Base-by-base conservation (phyloP, 2,113 vertebrate species). In the Cheirogaleus medius region DNA sequence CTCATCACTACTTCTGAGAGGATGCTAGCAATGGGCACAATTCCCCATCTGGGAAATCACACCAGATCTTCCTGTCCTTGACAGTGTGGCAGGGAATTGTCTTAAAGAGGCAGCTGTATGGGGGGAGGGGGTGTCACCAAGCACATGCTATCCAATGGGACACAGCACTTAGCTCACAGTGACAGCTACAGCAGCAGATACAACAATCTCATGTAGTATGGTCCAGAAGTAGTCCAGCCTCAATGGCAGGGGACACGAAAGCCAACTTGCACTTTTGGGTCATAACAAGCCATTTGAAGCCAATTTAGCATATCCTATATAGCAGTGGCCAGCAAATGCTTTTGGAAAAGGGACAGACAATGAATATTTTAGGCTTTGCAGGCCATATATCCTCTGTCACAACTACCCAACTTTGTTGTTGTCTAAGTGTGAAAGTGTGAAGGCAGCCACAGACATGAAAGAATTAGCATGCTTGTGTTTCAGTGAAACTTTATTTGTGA, bases 21-120 rank as follows among this genome's bases (percentile, higher is more conserved):
- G 93, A 97, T 49, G 56, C 82, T 87, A 91, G 85, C 90, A 34
- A 95, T 0, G 32, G 80, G 83, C n/a, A 84, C 88, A 91, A 54
- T 44, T 88, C 73, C 87, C 83, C 47, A 80, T 83, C 83, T 97
- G 93, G 94, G 86, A 94, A 94, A 74, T 78, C 39, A 91, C 58
- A 74, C 69, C 42, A 85, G 68, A 93, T 89, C 87, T 93, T 89
- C 74, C 63, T 91, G 94, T 96, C 63, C 86, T 84, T 93, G 91
- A 93, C 86, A 87, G 44, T 37, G n/a, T 23, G 29, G 56, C 25
- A 78, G 71, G 44, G 68, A 95, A 92, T 0, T 89, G 91, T 95
- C 69, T 97, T 88, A 88, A 92, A 96, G 94, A 94, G 93, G 74
- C 84, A 97, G 78, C 78, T 93, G 73, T 74, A 60, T 37, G 29